phyloP scores from a whole-genome alignment of 1,140 invertebrate species.

The Cydia fagiglandana region DNA sequence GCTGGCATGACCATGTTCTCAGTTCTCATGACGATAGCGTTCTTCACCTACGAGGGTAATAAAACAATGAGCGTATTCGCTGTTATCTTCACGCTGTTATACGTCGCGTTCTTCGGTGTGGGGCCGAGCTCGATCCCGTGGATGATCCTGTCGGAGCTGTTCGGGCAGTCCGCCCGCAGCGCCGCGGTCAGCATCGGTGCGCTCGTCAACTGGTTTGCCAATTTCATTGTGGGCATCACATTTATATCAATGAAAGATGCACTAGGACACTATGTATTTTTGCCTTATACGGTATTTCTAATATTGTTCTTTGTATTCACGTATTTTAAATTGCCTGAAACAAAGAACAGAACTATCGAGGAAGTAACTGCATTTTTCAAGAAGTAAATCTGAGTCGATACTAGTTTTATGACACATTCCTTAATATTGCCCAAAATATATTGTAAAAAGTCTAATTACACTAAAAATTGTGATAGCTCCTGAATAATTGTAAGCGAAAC shows the following conservation, averaged over 20 bases:
- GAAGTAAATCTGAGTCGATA: constrained; percentile 46
- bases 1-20: constrained; percentile 96
- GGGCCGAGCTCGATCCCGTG: constrained; percentile 97
- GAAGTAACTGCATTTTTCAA: constrained; percentile 94
- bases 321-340: constrained; percentile 98
- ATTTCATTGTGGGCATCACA: constrained; percentile 94
- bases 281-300: constrained; percentile 95
- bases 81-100: constrained; percentile 93
- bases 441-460: constrained; percentile 55
- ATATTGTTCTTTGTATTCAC: constrained; percentile 97
- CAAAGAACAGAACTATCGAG: constrained; percentile 98
- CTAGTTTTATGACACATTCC: constrained; percentile 55
- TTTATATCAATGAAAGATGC: constrained; percentile 90
- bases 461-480: constrained; percentile 60
- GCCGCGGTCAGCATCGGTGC: constrained; percentile 97
- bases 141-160: constrained; percentile 98
- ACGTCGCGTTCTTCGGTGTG: constrained; percentile 96
- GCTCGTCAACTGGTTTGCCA: constrained; percentile 96
- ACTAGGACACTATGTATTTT: constrained; percentile 95
- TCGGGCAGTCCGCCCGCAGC: constrained; percentile 94
- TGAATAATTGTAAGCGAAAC: constrained; percentile 10
- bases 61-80: constrained; percentile 83
- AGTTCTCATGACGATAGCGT: constrained; percentile 92
- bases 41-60: constrained; percentile 80
- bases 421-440: constrained; percentile 46